Base-by-base conservation (phyloP, 2,797 vertebrate species). In the Scolopax rusticola region DNA sequence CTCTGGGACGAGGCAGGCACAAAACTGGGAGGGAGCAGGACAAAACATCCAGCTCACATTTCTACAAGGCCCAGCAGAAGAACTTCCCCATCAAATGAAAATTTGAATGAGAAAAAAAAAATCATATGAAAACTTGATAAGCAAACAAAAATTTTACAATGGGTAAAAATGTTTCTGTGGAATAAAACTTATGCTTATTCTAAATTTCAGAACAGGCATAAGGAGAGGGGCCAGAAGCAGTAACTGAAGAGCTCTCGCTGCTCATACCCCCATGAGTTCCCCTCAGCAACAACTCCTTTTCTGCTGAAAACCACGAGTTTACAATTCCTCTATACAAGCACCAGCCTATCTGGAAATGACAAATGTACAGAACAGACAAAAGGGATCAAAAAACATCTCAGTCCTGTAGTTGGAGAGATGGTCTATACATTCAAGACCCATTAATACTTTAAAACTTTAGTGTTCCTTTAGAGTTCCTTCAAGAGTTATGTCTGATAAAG, bases 131-230 rank as follows among this genome's bases (percentile, higher is more conserved):
- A 36, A 36, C 36, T 36, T 36, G 36, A 36, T 36, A 36, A 36
- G 36, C 36, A 36, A 36, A 36, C 36, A 36, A 9, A 36, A 36
- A 36, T 36, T 36, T 36, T 36, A 36, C 36, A 36, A 36, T 36
- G 36, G 36, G 36, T 36, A 36, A 36, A 36, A 40, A 40, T 0
- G 0, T 70, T 87, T 45, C 17, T 48, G 11, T 40, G 40, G 11
- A 91, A 74, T 54, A 48, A 47, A 21, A 7, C 12, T 67, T 70
- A 83, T 64, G 40, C 53, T 74, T 93, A 70, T 63, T 90, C 25
- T 63, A 33, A 51, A 27, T 38, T 75, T 75, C 32, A 40, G 53
- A 91, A 53, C 24, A 86, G 48, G 15, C 7, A 36, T 2, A 23
- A 75, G 57, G 28, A 84, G 45, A 82, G 11, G 6, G 76, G 60